Evolutionary conservation across 2,797 vertebrate genomes (phyloP).

Genomic region (Pseudochirops cupreus): DNA sequence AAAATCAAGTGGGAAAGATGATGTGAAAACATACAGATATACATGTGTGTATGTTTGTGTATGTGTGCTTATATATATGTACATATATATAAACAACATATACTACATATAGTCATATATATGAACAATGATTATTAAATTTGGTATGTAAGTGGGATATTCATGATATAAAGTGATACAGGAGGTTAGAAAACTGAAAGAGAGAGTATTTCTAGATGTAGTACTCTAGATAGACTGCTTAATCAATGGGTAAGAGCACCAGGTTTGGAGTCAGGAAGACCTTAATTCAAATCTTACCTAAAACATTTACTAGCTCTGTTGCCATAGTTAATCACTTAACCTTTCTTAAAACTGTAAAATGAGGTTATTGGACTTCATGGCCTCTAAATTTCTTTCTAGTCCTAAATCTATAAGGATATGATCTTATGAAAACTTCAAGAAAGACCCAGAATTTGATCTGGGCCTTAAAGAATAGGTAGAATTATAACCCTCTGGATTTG

Average conservation of each 20-base stretch:
- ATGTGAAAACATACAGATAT: background rate
- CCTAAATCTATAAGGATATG: background rate
- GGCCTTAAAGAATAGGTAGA: background rate
- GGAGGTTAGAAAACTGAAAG: background rate
- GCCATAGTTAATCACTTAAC: background rate
- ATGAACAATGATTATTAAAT: background rate
- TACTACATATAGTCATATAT: background rate
- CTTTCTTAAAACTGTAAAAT: background rate
- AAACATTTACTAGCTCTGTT: background rate
- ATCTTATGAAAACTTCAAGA: background rate
- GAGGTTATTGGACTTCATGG: background rate
- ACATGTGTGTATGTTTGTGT: too few species aligned
- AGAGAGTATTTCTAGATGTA: background rate
- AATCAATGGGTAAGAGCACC: background rate
- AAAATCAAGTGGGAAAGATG: background rate
- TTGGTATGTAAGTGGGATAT: background rate
- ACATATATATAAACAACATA: background rate
- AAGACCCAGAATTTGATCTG: background rate
- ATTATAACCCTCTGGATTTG: background rate
- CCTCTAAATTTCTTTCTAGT: background rate
- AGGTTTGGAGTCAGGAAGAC: background rate
- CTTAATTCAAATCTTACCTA: background rate
- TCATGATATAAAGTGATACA: background rate
- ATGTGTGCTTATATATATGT: background rate
- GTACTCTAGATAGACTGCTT: background rate